phyloP scores from a whole-genome alignment of 2,113 vertebrate species.

The Pseudopodoces humilis region DNA sequence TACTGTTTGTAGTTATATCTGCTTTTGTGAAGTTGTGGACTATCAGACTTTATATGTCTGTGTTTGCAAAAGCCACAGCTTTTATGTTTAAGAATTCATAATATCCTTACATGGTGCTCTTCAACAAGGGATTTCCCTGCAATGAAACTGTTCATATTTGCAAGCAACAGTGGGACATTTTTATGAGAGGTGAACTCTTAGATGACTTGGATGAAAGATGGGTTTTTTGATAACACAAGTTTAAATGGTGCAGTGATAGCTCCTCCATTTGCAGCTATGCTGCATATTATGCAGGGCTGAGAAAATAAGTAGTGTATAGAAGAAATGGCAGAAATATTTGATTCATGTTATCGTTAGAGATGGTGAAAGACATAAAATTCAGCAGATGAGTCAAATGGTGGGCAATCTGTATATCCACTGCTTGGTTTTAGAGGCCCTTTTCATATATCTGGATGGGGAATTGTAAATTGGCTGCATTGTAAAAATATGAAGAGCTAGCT shows the following conservation, averaged over 20 bases:
- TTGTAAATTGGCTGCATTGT: background rate
- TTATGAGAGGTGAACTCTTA: background rate
- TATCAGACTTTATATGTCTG: background rate
- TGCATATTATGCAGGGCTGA: background rate
- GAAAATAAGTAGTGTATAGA: background rate
- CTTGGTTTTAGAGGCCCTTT: background rate
- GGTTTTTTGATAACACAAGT: background rate
- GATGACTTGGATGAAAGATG: background rate
- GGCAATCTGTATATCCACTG: background rate
- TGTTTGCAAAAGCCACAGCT: background rate
- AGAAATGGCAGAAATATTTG: conserved; percentile 39
- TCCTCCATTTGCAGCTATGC: background rate
- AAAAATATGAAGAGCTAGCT: background rate
- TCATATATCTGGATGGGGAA: background rate
- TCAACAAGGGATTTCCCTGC: background rate
- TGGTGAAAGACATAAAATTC: background rate
- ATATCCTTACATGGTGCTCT: background rate
- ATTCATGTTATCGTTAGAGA: background rate
- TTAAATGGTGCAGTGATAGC: background rate
- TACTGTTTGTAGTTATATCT: background rate
- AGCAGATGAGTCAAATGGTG: background rate
- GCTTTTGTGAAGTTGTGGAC: background rate
- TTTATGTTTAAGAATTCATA: background rate
- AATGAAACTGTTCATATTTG: background rate
- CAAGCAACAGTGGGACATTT: background rate